Conservation (phyloP, 1,140 invertebrate genomes). For the Drosophila saltans region DNA sequence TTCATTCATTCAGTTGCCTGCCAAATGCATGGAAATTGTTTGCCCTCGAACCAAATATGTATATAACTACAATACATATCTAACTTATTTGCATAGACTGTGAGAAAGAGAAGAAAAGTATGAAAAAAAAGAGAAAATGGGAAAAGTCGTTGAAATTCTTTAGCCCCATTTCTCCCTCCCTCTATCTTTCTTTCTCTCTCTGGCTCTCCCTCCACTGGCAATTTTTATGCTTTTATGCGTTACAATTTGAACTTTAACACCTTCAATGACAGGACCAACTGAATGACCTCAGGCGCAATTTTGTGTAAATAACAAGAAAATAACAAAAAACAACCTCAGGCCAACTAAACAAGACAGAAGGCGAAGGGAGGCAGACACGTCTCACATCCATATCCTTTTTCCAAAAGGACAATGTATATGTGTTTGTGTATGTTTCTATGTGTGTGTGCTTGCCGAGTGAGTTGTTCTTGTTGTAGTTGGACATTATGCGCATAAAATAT, state of each 20-base stretch:
- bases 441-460: conserved; percentile 24
- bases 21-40: conserved; percentile 8
- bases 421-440: conserved; percentile 2
- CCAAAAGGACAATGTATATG: conserved; percentile 30
- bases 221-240: conserved; percentile 48
- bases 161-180: too few relatives aligned
- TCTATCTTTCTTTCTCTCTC: conserved; percentile 22
- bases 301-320: conserved; percentile 81
- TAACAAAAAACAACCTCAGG: conserved; percentile 73
- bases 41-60: conserved; percentile 1
- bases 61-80: conserved; percentile 3
- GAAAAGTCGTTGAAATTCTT: conserved; percentile 1
- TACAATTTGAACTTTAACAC: conserved; percentile 80
- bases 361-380: conserved; percentile 14
- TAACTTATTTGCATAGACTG: conserved; percentile 8
- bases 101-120: not conserved
- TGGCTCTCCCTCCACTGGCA: conserved; percentile 19
- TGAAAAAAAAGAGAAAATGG: not conserved
- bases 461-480: conserved; percentile 56
- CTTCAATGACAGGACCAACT: conserved; percentile 70
- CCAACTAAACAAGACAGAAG: conserved; percentile 32
- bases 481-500: conserved; percentile 81
- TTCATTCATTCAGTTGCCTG: not conserved
- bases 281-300: conserved; percentile 76
- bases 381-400: conserved; percentile 49